Evolutionary conservation across 2,113 vertebrate genomes (phyloP), one percentile per base, ranked within the genome.

Genomic region (Bostrychus sinensis): DNA sequence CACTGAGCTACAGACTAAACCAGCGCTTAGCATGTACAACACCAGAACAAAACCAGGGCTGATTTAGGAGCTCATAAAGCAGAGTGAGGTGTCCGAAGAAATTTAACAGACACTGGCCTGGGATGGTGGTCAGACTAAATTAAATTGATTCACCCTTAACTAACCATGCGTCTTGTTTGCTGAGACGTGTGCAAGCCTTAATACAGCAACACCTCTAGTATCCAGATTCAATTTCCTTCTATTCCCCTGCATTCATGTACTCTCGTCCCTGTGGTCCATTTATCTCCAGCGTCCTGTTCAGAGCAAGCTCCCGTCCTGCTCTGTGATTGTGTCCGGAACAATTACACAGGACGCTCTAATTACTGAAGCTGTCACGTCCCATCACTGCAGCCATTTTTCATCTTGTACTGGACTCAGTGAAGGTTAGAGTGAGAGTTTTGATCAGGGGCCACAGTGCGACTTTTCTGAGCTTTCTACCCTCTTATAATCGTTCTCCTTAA

Each of bases 291-390:
- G 26, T 77, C 66, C 68, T 70, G 37, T 58, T 77, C 51, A 64
- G 70, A 82, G 67, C 50, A 74, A 71, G 75, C 70, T 69, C 69
- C 63, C 69, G 63, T 72, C 53, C 77, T 74, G 83, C 75, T 65
- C 70, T 38, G 71, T 56, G 30, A 32, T 16, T 39, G 37, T 78
- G 70, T 72, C 82, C 77, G 70, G 81, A 81, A 82, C 88, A 89
- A 91, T 91, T 89, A 91, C 82, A 83, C 68, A 74, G 80, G 73
- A 59, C 64, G 62, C 63, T 68, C 84, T 91, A 89, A 92, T 91
- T 89, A 88, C 86, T n/a, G 75, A 68, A 77, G 65, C 83, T 88
- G 91, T 88, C 89, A 78, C 76, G 50, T 79, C 81, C 62, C 86
- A 88, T 91, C 88, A 89, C 75, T 62, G 61, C 78, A 56, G 54